A percentile compares a stretch with the other conserved stretches of the same genome.
Evolutionary conservation across 2,113 vertebrate genomes (phyloP).

Genomic region (Chinchilla lanigera): DNA sequence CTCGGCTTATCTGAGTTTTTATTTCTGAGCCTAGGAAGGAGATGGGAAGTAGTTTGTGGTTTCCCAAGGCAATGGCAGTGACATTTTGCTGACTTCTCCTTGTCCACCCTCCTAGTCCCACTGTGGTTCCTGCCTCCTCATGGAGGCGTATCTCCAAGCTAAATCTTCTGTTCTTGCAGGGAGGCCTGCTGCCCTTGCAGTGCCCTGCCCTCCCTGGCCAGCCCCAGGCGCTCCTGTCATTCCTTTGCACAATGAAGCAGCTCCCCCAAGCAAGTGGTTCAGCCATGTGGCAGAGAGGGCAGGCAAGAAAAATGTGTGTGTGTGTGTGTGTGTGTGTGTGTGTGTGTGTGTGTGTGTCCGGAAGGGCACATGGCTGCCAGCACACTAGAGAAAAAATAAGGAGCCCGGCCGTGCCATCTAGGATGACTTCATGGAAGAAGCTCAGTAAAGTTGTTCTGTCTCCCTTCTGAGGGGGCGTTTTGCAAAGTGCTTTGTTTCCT

Average conservation of each 20-base stretch:
- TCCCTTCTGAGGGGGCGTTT: not conserved
- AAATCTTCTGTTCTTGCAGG: not conserved
- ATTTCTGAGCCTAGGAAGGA: slow-evolving; percentile 33
- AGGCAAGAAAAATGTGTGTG: not conserved
- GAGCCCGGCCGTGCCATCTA: slow-evolving; percentile 29
- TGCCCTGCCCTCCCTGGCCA: not conserved
- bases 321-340: not conserved
- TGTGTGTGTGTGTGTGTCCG: not conserved
- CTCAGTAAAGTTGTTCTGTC: not conserved
- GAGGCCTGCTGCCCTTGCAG: not conserved
- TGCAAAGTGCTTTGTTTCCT: slow-evolving; percentile 24
- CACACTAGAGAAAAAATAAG: not conserved
- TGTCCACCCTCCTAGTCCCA: not conserved
- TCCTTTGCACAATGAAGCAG: slow-evolving; percentile 7
- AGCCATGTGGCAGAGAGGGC: not conserved
- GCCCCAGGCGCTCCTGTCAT: not conserved
- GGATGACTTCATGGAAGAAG: slow-evolving; percentile 26
- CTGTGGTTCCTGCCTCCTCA: not conserved
- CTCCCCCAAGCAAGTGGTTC: not conserved
- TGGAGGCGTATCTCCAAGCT: not conserved
- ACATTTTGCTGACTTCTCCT: not conserved
- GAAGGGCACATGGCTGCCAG: slow-evolving; percentile 42
- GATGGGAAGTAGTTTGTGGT: not conserved
- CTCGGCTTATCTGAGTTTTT: not conserved
- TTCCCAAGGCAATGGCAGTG: not conserved